phyloP scores from a whole-genome alignment of 1,140 invertebrate genomes.

The Drosophila busckii region DNA sequence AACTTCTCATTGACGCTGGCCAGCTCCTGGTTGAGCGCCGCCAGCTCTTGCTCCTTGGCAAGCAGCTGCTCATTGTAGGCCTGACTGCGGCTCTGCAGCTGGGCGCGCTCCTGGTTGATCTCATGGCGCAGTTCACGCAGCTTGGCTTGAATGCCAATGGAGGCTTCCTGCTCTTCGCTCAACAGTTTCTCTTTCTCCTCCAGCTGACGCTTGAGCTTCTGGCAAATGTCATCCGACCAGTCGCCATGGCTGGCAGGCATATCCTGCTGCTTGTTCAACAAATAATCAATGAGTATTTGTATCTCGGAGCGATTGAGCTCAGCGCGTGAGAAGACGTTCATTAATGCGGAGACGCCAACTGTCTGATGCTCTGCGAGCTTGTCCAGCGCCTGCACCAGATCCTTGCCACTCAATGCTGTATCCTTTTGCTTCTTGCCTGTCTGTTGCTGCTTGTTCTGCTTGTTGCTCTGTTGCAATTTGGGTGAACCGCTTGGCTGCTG shows the following conservation, averaged over 20 bases:
- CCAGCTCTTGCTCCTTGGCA: constrained; percentile 62
- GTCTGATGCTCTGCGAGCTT: constrained; percentile 64
- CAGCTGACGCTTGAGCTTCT: constrained; percentile 91
- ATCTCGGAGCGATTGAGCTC: constrained; percentile 90
- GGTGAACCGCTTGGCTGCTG: constrained; percentile 58
- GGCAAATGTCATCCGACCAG: constrained; percentile 92
- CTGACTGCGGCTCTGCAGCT: constrained; percentile 80
- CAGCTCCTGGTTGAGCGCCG: constrained; percentile 59
- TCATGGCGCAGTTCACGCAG: constrained; percentile 88
- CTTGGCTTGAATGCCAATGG: constrained; percentile 85
- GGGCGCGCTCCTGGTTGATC: constrained; percentile 83
- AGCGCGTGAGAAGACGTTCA: constrained; percentile 87
- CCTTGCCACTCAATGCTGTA: constrained; percentile 51
- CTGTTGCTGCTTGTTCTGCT: constrained; percentile 53
- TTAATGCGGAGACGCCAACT: constrained; percentile 82
- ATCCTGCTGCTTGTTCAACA: constrained; percentile 92
- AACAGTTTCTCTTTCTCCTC: constrained; percentile 89
- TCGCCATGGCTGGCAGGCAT: constrained; percentile 86
- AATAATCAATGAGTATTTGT: constrained; percentile 91
- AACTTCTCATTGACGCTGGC: constrained; percentile 66
- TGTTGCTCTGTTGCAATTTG: constrained; percentile 57
- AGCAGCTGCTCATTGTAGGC: constrained; percentile 70
- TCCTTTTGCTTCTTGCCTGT: constrained; percentile 65
- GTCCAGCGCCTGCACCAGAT: constrained; percentile 57
- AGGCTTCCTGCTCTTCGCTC: constrained; percentile 85